Percentiles rank a stretch among this genome's conserved stretches.
Conservation (phyloP, 2,888 invertebrate species). For the Osmoderma eremita region DNA sequence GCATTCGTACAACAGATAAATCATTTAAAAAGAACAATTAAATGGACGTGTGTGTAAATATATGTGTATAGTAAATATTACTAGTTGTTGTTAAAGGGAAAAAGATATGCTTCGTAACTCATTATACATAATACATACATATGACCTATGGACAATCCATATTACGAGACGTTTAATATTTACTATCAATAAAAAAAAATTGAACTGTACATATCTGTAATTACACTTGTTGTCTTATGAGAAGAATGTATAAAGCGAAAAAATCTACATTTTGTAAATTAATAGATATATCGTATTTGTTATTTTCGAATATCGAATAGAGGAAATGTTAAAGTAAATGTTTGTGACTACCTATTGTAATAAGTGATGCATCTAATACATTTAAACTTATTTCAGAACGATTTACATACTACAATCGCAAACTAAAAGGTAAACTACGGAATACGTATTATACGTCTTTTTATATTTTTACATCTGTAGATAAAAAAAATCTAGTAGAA, state of each 20-base stretch:
- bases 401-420: too few relatives aligned
- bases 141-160: conserved; percentile 18
- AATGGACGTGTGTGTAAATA: conserved; percentile 24
- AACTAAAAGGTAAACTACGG: too few relatives aligned
- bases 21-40: not conserved
- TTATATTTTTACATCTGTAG: too few relatives aligned
- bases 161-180: not conserved
- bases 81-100: conserved; percentile 15
- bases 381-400: too few relatives aligned
- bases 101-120: conserved; percentile 16
- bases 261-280: conserved; percentile 20
- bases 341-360: conserved; percentile 19
- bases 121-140: not conserved
- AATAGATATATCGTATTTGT: conserved; percentile 7
- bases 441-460: too few relatives aligned
- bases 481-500: too few relatives aligned
- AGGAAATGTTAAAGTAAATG: conserved; percentile 1
- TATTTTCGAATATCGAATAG: conserved; percentile 5
- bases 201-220: conserved; percentile 29
- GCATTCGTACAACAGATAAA: not conserved
- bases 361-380: too few relatives aligned
- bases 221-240: conserved; percentile 24
- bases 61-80: conserved; percentile 21
- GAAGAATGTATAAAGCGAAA: conserved; percentile 18
- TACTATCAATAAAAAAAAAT: not conserved